Evolutionary conservation across 2,888 invertebrate species (phyloP), one percentile per base, ranked within the genome.

Genomic region (Nomada flava): DNA sequence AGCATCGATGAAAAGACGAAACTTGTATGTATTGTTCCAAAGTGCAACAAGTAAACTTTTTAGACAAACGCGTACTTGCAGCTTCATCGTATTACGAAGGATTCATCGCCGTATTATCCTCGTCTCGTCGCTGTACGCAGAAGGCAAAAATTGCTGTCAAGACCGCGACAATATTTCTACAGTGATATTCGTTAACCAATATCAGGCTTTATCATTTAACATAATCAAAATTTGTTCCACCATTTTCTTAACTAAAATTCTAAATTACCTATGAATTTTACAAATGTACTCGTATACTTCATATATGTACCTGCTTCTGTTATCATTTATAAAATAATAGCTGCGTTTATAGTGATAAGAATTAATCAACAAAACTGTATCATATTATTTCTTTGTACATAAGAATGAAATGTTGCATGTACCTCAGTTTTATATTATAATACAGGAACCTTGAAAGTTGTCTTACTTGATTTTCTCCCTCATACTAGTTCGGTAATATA

Each of bases 21-120:
- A 47, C 47, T 47, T 15, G 13, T 47, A 47, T 3, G 3, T 47
- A 47, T 64, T 29, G 15, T 50, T 53, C 20, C 55, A 57, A 57
- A 59, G 36, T 20, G n/a, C 42, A 59, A 55, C 23, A 18, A 50
- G 20, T 42, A 36, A 82, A 75, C 72, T 64, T 57, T 77, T 55
- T 62, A 69, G 73, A 65, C 65, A 15, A 63, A 76, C 52, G 18
- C 60, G 11, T 26, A 26, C 55, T 13, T 42, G 20, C 57, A 57
- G 29, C 5, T 52, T 44, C 52, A 26, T 47, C 11, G 47, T 53
- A 10, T 53, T n/a, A 10, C n/a, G n/a, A 10, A 15, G 47, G 15
- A 36, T 36, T 50, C 50, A 4, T 1, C 13, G 18, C 5, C 18
- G 15, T 50, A 15, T 50, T 50, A 5, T 7, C 50, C 50, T 13